Conservation (phyloP, 2,113 vertebrate species). For the Xenopus borealis region DNA sequence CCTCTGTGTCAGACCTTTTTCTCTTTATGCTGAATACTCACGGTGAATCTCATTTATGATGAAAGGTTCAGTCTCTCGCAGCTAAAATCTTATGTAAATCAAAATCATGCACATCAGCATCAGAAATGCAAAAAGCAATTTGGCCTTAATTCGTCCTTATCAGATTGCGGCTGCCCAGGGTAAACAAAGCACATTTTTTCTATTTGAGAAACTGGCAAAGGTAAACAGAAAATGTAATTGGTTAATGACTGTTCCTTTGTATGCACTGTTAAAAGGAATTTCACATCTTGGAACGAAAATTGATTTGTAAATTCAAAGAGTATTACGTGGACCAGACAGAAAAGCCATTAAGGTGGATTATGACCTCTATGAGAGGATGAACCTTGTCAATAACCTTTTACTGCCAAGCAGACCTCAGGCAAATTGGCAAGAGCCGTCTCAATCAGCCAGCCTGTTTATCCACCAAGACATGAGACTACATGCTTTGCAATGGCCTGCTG, state of each 20-base stretch:
- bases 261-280: constrained; percentile 18
- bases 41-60: no score
- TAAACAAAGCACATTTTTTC: not conserved
- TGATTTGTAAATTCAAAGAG: constrained; percentile 34
- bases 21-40: no score
- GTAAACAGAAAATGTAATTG: constrained; percentile 14
- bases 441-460: constrained; percentile 6
- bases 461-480: constrained; percentile 3
- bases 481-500: no score
- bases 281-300: constrained; percentile 28
- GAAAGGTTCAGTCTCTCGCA: no score
- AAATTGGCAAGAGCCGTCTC: constrained; percentile 19
- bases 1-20: no score
- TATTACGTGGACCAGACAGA: constrained; percentile 14
- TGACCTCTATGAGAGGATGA: constrained; percentile 33
- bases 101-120: not conserved
- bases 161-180: not conserved
- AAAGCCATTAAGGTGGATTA: constrained; percentile 37
- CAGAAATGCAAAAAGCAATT: not conserved
- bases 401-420: constrained; percentile 16
- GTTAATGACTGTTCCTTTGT: constrained; percentile 13
- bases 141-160: not conserved
- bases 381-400: constrained; percentile 36
- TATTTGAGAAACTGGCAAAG: not conserved
- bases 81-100: not conserved